Evolutionary conservation across 2,113 vertebrate genomes (phyloP), one percentile per base, ranked within the genome.

Genomic region (Ammodytes dubius): DNA sequence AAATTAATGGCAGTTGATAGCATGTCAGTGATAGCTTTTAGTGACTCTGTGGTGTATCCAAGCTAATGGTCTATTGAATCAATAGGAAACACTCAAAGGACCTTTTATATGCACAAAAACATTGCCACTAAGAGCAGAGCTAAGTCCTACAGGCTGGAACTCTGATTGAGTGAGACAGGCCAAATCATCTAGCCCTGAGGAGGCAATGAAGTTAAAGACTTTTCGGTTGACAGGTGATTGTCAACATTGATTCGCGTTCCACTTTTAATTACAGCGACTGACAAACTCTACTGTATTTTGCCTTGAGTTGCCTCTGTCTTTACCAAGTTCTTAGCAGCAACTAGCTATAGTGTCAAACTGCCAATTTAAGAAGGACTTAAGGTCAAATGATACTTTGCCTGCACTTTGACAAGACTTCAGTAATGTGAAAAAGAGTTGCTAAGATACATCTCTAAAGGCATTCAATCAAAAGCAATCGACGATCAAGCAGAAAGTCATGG

Each of bases 11-110:
- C 39, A 47, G 74, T 9, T 53, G 74, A 83, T 74, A n/a, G 59
- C 13, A 43, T 45, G 75, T 80, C 61, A 63, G 63, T 40, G 42
- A 57, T 52, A 54, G 79, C 80, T 87, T 83, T 77, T 67, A 81
- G 74, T 68, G 60, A 61, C 74, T 75, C 52, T 71, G 70, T 7
- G 13, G 59, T 57, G 63, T 77, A 60, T 54, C 11, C 1, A 45
- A 58, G 67, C 39, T 85, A 79, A 89, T 77, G 86, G 75, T 57
- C 60, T n/a, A 60, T 59, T 84, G 59, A 88, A 92, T 91, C 87
- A 79, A 89, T 90, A 75, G 37, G 50, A 81, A 87, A 82, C 86
- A 87, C 88, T 90, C 77, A 84, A 71, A 82, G 42, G 60, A 69
- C 76, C 81, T 59, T 78, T 46, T 66, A 63, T 66, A 57, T 47